These are phyloP conservation scores for Odontamblyopus lacepedii DNA, from an alignment of 2,797 vertebrate species.

Conservation along the genomic window DNA sequence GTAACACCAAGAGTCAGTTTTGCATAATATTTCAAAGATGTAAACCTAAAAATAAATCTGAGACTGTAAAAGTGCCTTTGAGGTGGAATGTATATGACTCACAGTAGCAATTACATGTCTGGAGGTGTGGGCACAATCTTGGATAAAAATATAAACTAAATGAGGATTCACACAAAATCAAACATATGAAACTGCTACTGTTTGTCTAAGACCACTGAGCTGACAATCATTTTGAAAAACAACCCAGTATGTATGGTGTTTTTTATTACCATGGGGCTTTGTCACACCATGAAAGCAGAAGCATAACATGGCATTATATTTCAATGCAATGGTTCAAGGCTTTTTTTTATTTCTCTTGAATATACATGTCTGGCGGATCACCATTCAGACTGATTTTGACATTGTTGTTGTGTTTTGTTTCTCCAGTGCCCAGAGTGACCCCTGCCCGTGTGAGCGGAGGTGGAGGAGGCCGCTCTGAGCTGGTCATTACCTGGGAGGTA, in stretches of 20 bases:
- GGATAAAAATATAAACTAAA: neutral
- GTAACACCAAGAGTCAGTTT: no score
- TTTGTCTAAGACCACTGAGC: no score
- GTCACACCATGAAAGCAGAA: neutral
- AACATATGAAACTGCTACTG: no score
- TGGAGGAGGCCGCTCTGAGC: conserved; percentile 89
- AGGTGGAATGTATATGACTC: neutral
- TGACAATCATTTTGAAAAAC: no score
- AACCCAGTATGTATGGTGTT: no score
- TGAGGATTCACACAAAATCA: no score
- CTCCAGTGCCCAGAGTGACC: conserved; percentile 87
- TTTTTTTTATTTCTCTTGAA: neutral
- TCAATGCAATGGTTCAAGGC: neutral
- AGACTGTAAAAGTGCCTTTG: neutral
- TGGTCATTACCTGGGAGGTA: conserved; percentile 97
- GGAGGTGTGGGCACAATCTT: neutral
- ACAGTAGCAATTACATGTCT: neutral
- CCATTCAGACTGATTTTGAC: neutral
- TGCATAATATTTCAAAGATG: neutral
- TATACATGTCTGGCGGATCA: neutral
- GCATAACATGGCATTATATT: neutral
- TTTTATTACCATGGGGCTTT: no score
- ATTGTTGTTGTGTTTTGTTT: neutral
- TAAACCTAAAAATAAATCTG: no score
- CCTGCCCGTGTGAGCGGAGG: conserved; percentile 90